phyloP scores from a whole-genome alignment of 1,140 invertebrate genomes.

The Chelonus insularis region DNA sequence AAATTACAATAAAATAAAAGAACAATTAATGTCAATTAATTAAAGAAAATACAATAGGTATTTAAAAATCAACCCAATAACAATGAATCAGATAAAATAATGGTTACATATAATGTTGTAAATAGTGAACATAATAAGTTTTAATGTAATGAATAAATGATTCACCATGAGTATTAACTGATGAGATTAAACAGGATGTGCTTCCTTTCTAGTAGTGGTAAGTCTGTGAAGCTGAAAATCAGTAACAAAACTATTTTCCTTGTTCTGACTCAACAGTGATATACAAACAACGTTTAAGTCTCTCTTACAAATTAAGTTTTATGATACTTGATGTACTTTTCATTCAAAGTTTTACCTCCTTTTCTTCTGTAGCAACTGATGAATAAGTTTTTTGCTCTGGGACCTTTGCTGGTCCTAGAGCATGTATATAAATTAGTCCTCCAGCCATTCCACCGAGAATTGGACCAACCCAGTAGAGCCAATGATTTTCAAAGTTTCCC shows the following conservation, averaged over 20 bases:
- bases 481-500: slow-evolving; percentile 75
- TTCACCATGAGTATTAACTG: background rate
- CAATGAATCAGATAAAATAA: no score
- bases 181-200: slow-evolving; percentile 49
- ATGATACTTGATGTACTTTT: slow-evolving; percentile 61
- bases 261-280: no score
- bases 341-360: slow-evolving; percentile 68
- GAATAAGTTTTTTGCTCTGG: slow-evolving; percentile 60
- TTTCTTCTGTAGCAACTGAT: slow-evolving; percentile 66
- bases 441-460: slow-evolving; percentile 78
- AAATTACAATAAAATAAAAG: no score
- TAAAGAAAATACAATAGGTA: no score
- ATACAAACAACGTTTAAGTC: no score
- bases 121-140: background rate
- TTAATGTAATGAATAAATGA: background rate
- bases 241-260: slow-evolving; percentile 33
- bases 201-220: slow-evolving; percentile 54
- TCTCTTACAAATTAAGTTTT: no score
- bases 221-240: slow-evolving; percentile 61
- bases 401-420: slow-evolving; percentile 66
- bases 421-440: slow-evolving; percentile 74
- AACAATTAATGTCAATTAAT: no score
- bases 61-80: no score
- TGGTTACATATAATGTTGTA: background rate
- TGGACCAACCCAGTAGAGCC: slow-evolving; percentile 91